A percentile compares a stretch with the other conserved stretches of the same genome.
Conservation (phyloP, 2,888 invertebrate genomes). For the Tachina grossa region DNA sequence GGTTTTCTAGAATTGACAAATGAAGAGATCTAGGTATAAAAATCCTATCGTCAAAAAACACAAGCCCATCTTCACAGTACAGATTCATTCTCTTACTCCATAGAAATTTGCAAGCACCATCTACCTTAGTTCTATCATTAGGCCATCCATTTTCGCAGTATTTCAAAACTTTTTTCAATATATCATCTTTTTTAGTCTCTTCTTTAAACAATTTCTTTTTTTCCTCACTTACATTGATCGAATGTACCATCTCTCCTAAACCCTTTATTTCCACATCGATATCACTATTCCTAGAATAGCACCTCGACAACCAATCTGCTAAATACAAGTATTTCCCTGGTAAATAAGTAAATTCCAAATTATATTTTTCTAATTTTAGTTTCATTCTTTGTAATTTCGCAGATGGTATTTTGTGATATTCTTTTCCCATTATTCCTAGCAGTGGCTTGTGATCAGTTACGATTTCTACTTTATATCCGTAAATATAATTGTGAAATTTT, state of each 20-base stretch:
- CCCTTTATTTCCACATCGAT: slow-evolving; percentile 33
- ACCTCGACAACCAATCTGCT: slow-evolving; percentile 68
- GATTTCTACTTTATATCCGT: slow-evolving; percentile 63
- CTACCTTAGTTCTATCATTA: slow-evolving; percentile 28
- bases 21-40: slow-evolving; percentile 60
- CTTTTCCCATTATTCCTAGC: slow-evolving; percentile 57
- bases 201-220: slow-evolving; percentile 45
- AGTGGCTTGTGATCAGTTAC: slow-evolving; percentile 67
- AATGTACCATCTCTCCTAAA: slow-evolving; percentile 57
- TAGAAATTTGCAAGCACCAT: slow-evolving; percentile 43
- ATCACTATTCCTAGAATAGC: slow-evolving; percentile 34
- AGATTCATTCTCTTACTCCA: slow-evolving; percentile 59
- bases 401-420: slow-evolving; percentile 68
- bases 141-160: slow-evolving; percentile 52
- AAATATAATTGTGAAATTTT: slow-evolving; percentile 73
- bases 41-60: slow-evolving; percentile 67
- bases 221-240: slow-evolving; percentile 57
- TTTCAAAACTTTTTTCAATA: slow-evolving; percentile 24
- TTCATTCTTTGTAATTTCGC: slow-evolving; percentile 71
- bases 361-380: slow-evolving; percentile 71
- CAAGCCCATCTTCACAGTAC: slow-evolving; percentile 57
- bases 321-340: slow-evolving; percentile 73
- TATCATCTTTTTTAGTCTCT: slow-evolving; percentile 39
- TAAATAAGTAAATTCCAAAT: slow-evolving; percentile 71
- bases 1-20: slow-evolving; percentile 64